Percentiles rank a stretch among this genome's conserved stretches.
Evolutionary conservation across 2,797 vertebrate species (phyloP).

Genomic region (Natrix natrix): DNA sequence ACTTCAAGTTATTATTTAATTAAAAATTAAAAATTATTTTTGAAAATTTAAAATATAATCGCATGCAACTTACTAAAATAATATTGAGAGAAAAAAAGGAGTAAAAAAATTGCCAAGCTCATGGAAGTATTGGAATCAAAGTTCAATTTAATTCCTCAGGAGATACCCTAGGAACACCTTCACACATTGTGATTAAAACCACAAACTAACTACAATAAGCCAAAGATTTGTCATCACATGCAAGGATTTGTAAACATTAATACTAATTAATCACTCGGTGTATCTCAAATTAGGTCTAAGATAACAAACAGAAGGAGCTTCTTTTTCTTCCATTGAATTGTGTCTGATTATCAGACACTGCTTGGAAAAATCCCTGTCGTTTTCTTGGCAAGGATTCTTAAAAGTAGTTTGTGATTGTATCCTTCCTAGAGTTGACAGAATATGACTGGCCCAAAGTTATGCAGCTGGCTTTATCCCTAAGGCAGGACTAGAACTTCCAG

Average conservation of each 20-base stretch:
- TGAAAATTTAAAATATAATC: neutral
- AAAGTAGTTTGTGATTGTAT: neutral
- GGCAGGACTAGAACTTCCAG: neutral
- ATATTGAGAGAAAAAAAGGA: neutral
- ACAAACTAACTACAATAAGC: neutral
- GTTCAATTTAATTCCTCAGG: neutral
- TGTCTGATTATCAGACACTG: neutral
- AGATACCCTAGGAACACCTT: neutral
- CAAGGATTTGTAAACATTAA: neutral
- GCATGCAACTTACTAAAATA: neutral
- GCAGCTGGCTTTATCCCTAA: neutral
- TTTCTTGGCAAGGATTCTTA: neutral
- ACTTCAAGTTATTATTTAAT: neutral
- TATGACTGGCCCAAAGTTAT: neutral
- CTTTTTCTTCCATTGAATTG: neutral
- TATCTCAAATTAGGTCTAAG: neutral
- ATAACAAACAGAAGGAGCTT: neutral
- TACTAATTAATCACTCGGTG: neutral
- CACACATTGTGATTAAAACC: neutral
- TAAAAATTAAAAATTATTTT: neutral
- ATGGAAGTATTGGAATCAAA: neutral
- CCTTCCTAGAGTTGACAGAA: neutral
- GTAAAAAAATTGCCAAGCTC: neutral
- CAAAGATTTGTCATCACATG: neutral
- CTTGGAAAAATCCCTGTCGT: neutral